Evolutionary conservation across 2,888 invertebrate species (phyloP).

Genomic region (Neoascia interrupta): DNA sequence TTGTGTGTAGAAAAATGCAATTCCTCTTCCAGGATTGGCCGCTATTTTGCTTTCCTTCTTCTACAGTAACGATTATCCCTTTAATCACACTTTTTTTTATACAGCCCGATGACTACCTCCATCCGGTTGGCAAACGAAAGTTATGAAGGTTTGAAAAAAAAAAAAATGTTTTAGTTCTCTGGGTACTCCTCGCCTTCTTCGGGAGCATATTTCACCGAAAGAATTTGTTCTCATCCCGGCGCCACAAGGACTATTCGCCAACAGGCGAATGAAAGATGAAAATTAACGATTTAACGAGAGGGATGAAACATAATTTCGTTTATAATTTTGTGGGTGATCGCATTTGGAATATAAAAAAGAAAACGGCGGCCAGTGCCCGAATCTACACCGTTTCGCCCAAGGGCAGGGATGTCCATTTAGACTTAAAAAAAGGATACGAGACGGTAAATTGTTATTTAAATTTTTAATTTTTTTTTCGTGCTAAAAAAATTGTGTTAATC

Average conservation of each 20-base stretch:
- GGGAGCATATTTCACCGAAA: slow-evolving; percentile 11
- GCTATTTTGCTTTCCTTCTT: too few relatives aligned
- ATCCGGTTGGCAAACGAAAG: too few relatives aligned
- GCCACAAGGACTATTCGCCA: slow-evolving; percentile 8
- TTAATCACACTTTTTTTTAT: too few relatives aligned
- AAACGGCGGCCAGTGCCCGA: too few relatives aligned
- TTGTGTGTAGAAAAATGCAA: too few relatives aligned
- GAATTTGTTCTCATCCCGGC: slow-evolving; percentile 4
- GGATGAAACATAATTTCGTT: slow-evolving; percentile 29
- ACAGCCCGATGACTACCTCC: too few relatives aligned
- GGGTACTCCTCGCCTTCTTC: too few relatives aligned
- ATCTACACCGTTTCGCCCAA: neutral
- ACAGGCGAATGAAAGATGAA: neutral
- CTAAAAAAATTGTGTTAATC: slow-evolving; percentile 32
- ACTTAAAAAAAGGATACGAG: slow-evolving; percentile 19
- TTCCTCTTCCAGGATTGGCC: too few relatives aligned
- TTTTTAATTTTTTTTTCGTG: neutral
- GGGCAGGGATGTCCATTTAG: slow-evolving; percentile 4
- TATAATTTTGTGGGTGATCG: slow-evolving; percentile 33
- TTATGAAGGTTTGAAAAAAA: too few relatives aligned
- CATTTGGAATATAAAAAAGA: slow-evolving; percentile 1
- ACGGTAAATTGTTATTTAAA: slow-evolving; percentile 46
- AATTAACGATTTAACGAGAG: slow-evolving; percentile 9
- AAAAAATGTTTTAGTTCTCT: too few relatives aligned
- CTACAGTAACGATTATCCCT: too few relatives aligned